These are phyloP conservation scores for Xylocopa sonorina DNA, from an alignment of 1,140 invertebrate species.

Conservation along the genomic window DNA sequence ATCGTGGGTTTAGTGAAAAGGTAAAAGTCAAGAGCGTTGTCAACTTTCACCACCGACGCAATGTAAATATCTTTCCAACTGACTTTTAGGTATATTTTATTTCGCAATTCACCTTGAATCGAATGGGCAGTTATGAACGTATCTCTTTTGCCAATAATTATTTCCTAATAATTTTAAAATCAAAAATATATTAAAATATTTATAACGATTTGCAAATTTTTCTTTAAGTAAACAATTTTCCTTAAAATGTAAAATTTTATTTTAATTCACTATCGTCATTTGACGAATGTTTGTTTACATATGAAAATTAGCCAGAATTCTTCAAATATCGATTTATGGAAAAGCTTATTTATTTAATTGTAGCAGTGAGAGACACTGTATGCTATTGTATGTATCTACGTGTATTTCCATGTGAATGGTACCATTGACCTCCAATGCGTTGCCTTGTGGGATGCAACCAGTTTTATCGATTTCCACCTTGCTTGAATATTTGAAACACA, in stretches of 20 bases:
- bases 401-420: not conserved
- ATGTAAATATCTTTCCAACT: conserved; percentile 37
- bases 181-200: too few species aligned
- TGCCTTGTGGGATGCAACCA: conserved; percentile 22
- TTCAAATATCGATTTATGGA: too few species aligned
- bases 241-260: too few species aligned
- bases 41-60: conserved; percentile 49
- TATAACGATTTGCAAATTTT: too few species aligned
- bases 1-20: conserved; percentile 42
- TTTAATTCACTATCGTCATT: too few species aligned
- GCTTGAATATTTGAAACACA: not conserved
- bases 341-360: too few species aligned
- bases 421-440: conserved; percentile 13
- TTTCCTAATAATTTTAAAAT: too few species aligned
- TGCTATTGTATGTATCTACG: too few species aligned
- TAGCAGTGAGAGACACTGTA: not conserved
- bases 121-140: not conserved
- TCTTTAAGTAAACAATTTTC: too few species aligned
- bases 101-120: not conserved
- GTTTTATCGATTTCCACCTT: not conserved
- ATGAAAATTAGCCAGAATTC: too few species aligned
- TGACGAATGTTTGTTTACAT: too few species aligned
- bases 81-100: not conserved
- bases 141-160: too few species aligned
- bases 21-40: conserved; percentile 26